Evolutionary conservation across 2,888 invertebrate species (phyloP).

Genomic region (Meganola albula): DNA sequence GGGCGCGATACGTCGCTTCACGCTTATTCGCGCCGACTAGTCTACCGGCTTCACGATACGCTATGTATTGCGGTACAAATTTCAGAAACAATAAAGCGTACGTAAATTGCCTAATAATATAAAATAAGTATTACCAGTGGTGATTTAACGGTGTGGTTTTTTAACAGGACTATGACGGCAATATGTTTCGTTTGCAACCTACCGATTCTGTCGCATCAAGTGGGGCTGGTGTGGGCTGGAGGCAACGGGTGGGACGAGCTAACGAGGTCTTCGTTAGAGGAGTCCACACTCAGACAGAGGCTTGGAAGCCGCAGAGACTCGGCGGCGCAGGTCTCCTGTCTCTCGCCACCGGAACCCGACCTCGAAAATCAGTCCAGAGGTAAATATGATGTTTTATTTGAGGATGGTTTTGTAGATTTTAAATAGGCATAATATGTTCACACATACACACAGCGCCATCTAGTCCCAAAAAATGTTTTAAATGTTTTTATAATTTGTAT

Average conservation of each 20-base stretch:
- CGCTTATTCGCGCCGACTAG: conserved; percentile 46
- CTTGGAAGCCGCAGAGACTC: conserved; percentile 92
- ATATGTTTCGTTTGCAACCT: conserved; percentile 98
- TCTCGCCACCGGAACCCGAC: conserved; percentile 90
- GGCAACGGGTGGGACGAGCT: conserved; percentile 97
- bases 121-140: conserved; percentile 1
- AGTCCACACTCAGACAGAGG: conserved; percentile 89
- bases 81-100: conserved; percentile 69
- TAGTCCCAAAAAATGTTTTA: no score
- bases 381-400: conserved; percentile 31
- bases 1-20: conserved; percentile 57
- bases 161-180: conserved; percentile 92
- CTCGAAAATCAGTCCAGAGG: conserved; percentile 77
- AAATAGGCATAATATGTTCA: no score
- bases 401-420: no score
- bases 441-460: no score
- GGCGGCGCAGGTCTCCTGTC: conserved; percentile 91
- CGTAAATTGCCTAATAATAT: conserved; percentile 30
- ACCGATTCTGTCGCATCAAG: conserved; percentile 96
- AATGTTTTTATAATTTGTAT: no score
- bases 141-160: conserved; percentile 32
- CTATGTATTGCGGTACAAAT: conserved; percentile 55
- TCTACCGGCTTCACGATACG: conserved; percentile 34
- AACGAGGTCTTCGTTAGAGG: conserved; percentile 89
- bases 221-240: conserved; percentile 94